These are phyloP conservation scores for Clostera curtula DNA, from an alignment of 2,888 invertebrate genomes.

Conservation along the genomic window DNA sequence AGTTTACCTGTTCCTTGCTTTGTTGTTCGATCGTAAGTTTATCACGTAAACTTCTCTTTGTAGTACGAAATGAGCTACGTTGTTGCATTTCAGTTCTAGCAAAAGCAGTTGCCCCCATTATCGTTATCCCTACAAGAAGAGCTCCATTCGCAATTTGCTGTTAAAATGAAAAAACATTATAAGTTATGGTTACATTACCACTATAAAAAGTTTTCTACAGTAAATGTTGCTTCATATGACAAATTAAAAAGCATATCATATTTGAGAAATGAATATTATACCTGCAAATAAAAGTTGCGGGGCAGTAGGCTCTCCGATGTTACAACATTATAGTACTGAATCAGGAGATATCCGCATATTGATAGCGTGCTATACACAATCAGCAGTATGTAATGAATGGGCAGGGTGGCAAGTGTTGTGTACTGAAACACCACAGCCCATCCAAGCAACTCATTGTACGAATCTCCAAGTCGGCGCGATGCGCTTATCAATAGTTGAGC, in stretches of 20 bases:
- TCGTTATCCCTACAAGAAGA: constrained; percentile 81
- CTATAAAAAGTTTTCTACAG: too few species aligned
- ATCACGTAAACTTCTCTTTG: constrained; percentile 91
- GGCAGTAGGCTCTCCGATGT: constrained; percentile 42
- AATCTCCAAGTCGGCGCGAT: constrained; percentile 66
- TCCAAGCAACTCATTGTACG: constrained; percentile 78
- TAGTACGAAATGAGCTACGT: constrained; percentile 90
- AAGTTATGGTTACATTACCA: background rate
- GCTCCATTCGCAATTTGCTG: constrained; percentile 84
- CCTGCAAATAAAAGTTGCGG: constrained; percentile 55
- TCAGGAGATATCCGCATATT: constrained; percentile 40
- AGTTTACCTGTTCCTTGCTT: constrained; percentile 88
- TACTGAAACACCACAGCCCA: constrained; percentile 85
- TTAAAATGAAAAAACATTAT: constrained; percentile 13
- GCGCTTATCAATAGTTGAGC: constrained; percentile 45
- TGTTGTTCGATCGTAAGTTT: constrained; percentile 95
- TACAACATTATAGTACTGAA: constrained; percentile 53
- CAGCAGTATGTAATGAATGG: constrained; percentile 65
- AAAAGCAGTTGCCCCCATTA: constrained; percentile 77
- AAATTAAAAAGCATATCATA: constrained; percentile 4
- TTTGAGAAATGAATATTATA: constrained; percentile 16
- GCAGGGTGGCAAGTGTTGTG: constrained; percentile 83
- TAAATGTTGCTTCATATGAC: too few species aligned
- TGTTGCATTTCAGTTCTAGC: constrained; percentile 90
- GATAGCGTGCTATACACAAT: constrained; percentile 47